A percentile compares a stretch with the other conserved stretches of the same genome.
Evolutionary conservation across 2,113 vertebrate species (phyloP).

Genomic region (Hyperopisus bebe): DNA sequence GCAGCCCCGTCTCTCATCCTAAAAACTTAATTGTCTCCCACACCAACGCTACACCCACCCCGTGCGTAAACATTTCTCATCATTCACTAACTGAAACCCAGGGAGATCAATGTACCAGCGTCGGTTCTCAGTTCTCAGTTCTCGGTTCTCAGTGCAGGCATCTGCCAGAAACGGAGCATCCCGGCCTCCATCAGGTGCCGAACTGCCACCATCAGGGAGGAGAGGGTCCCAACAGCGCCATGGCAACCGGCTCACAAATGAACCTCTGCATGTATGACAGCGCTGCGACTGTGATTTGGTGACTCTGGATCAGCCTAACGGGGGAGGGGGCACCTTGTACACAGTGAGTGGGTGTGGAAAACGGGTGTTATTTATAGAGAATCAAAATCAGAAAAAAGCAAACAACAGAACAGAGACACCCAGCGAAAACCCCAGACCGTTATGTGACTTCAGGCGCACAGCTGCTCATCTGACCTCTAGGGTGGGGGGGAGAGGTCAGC

Average conservation of each 20-base stretch:
- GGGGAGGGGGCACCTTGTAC: not conserved
- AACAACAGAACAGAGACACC: not conserved
- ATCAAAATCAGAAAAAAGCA: not conserved
- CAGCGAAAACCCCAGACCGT: not conserved
- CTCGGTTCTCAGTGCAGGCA: not conserved
- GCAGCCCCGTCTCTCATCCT: conserved; percentile 1
- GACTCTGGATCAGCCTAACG: not conserved
- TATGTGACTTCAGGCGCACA: not conserved
- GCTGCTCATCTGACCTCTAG: not conserved
- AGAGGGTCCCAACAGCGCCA: not conserved
- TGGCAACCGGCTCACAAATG: not conserved
- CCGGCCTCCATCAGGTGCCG: not conserved
- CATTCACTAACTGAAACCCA: conserved; percentile 14
- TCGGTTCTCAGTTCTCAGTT: not conserved
- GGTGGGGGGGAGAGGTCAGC: not conserved
- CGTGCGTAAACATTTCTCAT: conserved; percentile 19
- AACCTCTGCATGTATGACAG: not conserved
- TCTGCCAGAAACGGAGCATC: not conserved
- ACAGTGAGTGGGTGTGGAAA: not conserved
- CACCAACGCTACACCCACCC: not conserved
- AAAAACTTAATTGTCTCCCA: not conserved
- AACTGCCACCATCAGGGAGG: not conserved
- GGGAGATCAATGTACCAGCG: conserved; percentile 12
- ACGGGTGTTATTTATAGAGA: not conserved
- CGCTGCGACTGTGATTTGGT: not conserved